These are phyloP conservation scores for Panagrolaimus sp. DNA, from an alignment of 1,140 invertebrate genomes.

Conservation along the genomic window DNA sequence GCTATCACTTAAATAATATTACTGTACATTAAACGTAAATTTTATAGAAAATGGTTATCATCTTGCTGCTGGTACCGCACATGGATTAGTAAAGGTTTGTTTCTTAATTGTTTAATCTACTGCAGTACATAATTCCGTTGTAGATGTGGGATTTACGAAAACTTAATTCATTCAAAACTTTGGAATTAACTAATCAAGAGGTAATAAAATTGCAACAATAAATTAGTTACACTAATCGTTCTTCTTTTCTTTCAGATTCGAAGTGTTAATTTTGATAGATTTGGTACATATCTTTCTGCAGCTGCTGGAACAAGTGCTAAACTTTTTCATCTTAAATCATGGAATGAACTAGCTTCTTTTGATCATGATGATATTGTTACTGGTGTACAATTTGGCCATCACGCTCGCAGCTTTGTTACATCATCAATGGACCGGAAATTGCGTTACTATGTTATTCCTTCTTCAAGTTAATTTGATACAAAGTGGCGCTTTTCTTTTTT, in stretches of 20 bases:
- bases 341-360: constrained; percentile 88
- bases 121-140: no score
- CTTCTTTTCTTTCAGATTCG: constrained; percentile 63
- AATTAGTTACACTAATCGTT: constrained; percentile 12
- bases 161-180: constrained; percentile 94
- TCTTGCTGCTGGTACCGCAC: constrained; percentile 91
- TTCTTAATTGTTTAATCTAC: no score
- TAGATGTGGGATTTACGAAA: constrained; percentile 99
- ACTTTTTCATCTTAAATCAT: constrained; percentile 92
- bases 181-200: constrained; percentile 61
- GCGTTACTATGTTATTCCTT: not conserved
- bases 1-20: no score
- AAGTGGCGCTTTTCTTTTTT: not conserved
- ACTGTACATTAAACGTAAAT: no score
- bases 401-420: constrained; percentile 78
- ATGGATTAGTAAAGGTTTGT: constrained; percentile 92
- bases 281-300: constrained; percentile 90
- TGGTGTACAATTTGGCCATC: constrained; percentile 85
- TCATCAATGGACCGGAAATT: not conserved
- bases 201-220: constrained; percentile 63
- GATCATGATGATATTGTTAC: constrained; percentile 91
- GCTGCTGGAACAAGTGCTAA: constrained; percentile 85
- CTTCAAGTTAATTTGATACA: not conserved
- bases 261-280: constrained; percentile 93
- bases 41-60: constrained; percentile 76